These are phyloP conservation scores for Halcyon senegalensis DNA, from an alignment of 2,113 vertebrate species.

Conservation along the genomic window DNA sequence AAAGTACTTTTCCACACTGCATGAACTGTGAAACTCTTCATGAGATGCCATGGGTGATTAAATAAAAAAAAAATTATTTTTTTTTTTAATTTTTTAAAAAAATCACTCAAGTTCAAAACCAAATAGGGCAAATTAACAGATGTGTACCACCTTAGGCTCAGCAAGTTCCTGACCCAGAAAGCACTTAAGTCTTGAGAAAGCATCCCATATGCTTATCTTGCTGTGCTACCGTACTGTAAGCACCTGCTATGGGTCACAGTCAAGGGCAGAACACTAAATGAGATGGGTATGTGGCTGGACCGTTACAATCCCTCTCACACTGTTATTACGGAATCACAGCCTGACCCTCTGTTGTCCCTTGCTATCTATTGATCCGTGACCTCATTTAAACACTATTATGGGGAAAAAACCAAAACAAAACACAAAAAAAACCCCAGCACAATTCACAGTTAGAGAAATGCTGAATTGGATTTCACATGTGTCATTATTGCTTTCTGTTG, in stretches of 20 bases:
- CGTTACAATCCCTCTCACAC: accelerated
- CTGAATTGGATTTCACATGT: background rate
- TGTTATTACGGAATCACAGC: accelerated
- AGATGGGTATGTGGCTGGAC: background rate
- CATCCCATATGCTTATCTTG: background rate
- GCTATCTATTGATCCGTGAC: background rate
- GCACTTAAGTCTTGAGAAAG: background rate
- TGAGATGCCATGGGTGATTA: background rate
- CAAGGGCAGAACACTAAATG: accelerated
- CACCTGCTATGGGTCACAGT: background rate
- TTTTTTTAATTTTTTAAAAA: background rate
- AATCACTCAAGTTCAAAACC: background rate
- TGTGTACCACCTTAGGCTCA: background rate
- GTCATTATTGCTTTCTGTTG: background rate
- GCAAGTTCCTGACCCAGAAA: background rate
- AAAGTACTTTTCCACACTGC: background rate
- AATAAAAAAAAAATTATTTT: background rate
- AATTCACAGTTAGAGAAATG: background rate
- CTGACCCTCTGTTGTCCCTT: background rate
- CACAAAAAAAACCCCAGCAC: background rate
- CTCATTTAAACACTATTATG: background rate
- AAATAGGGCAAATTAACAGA: background rate
- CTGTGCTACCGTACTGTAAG: background rate
- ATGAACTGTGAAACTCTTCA: background rate
- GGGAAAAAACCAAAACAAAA: too few species aligned